phyloP scores from a whole-genome alignment of 2,888 invertebrate genomes.

The Macrophya annulata region DNA sequence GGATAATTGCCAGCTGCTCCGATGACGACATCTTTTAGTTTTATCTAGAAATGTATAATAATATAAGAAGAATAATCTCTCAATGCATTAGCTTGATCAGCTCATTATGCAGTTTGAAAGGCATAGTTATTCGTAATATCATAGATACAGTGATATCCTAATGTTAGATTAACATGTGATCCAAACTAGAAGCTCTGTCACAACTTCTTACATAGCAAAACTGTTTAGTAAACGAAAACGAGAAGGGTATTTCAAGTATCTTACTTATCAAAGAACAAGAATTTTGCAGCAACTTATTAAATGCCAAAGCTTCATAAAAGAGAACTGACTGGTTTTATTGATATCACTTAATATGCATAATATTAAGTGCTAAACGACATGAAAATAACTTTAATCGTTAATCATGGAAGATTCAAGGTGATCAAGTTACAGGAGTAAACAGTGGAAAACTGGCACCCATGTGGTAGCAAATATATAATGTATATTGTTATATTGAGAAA shows the following conservation, averaged over 20 bases:
- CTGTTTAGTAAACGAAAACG: not conserved
- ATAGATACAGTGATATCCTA: not conserved
- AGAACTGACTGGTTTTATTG: not conserved
- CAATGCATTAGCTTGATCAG: not conserved
- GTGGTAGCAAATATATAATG: not conserved
- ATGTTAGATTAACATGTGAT: not conserved
- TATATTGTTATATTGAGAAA: not conserved
- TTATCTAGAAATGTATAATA: slow-evolving; percentile 3
- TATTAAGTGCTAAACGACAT: not conserved
- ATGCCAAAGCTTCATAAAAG: not conserved
- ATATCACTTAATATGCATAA: not conserved
- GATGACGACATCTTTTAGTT: slow-evolving; percentile 69
- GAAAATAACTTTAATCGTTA: not conserved
- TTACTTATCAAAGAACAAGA: not conserved
- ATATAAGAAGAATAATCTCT: not conserved
- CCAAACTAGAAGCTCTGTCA: not conserved
- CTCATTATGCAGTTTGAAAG: not conserved
- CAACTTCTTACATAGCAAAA: not conserved
- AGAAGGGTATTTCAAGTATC: not conserved
- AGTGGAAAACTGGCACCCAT: not conserved
- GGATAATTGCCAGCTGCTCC: slow-evolving; percentile 79
- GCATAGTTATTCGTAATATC: slow-evolving; percentile 61
- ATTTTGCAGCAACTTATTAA: not conserved
- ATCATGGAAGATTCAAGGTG: too few relatives aligned
- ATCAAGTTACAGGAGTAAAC: not conserved